A percentile compares a stretch with the other conserved stretches of the same genome.
These are phyloP conservation scores for Formicarius rufipectus DNA, from an alignment of 2,113 vertebrate genomes.

Conservation along the genomic window DNA sequence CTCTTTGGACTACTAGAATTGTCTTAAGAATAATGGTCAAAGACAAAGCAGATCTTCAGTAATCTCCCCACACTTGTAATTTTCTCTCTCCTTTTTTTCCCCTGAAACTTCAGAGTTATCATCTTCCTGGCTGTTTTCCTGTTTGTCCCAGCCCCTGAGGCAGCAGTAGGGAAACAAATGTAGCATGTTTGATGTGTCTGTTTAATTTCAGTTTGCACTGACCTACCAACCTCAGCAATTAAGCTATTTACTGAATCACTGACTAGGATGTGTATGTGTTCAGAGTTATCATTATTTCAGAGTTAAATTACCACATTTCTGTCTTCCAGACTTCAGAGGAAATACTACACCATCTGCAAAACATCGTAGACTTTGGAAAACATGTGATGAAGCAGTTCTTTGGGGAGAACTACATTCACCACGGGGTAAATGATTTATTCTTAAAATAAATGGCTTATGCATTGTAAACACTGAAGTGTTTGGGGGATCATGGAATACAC, in stretches of 20 bases:
- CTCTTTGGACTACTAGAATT: not conserved
- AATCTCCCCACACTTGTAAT: not conserved
- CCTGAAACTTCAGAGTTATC: not conserved
- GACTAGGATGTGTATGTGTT: not conserved
- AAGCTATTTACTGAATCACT: not conserved
- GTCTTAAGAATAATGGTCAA: not conserved
- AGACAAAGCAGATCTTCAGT: not conserved
- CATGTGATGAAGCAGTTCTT: slow-evolving; percentile 96
- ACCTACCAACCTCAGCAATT: not conserved
- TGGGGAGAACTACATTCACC: slow-evolving; percentile 92
- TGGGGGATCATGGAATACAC: not conserved
- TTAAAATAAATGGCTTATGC: not conserved
- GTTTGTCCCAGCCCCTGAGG: not conserved
- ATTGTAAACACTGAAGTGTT: not conserved
- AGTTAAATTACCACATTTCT: not conserved
- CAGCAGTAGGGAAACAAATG: not conserved
- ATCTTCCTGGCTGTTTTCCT: not conserved
- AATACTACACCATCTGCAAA: slow-evolving; percentile 90
- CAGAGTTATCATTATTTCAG: not conserved
- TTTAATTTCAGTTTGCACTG: not conserved
- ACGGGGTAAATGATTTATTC: slow-evolving; percentile 81
- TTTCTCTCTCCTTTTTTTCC: not conserved
- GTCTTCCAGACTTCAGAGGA: slow-evolving; percentile 83
- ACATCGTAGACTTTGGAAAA: slow-evolving; percentile 93
- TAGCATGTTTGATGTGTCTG: rapidly evolving